Evolutionary conservation across 2,888 invertebrate species (phyloP).

Genomic region (Malthinus seriepunctatus): DNA sequence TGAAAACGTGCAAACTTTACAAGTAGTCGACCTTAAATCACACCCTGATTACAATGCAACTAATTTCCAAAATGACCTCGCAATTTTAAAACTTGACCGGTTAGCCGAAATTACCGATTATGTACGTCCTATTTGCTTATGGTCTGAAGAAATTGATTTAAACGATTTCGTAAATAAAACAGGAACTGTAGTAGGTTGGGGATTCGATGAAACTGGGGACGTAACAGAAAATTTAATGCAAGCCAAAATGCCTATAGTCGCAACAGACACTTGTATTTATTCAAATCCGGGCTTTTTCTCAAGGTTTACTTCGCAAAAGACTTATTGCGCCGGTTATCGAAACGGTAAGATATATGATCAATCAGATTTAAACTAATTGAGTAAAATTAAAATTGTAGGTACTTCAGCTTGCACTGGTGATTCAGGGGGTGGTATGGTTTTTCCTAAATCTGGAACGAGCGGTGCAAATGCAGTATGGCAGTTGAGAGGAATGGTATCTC

Average conservation of each 20-base stretch:
- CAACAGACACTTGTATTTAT: slow-evolving; percentile 62
- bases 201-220: slow-evolving; percentile 61
- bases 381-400: slow-evolving; percentile 48
- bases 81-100: slow-evolving; percentile 58
- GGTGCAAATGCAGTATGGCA: slow-evolving; percentile 43
- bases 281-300: slow-evolving; percentile 66
- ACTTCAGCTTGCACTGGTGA: slow-evolving; percentile 62
- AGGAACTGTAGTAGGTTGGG: slow-evolving; percentile 52
- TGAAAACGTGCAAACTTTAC: slow-evolving; percentile 54
- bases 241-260: slow-evolving; percentile 65
- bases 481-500: slow-evolving; percentile 59
- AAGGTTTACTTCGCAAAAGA: slow-evolving; percentile 59
- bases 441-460: slow-evolving; percentile 42
- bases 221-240: slow-evolving; percentile 61
- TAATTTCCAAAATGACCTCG: slow-evolving; percentile 58
- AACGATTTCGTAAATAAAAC: slow-evolving; percentile 18
- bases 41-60: slow-evolving; percentile 52
- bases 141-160: slow-evolving; percentile 47
- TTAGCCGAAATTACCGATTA: slow-evolving; percentile 56
- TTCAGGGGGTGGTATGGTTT: slow-evolving; percentile 53
- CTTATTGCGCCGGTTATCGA: slow-evolving; percentile 52
- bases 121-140: slow-evolving; percentile 64
- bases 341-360: slow-evolving; percentile 38
- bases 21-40: slow-evolving; percentile 48
- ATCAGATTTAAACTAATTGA: background rate